phyloP scores from a whole-genome alignment of 2,797 vertebrate genomes.

The Centroberyx gerrardi region DNA sequence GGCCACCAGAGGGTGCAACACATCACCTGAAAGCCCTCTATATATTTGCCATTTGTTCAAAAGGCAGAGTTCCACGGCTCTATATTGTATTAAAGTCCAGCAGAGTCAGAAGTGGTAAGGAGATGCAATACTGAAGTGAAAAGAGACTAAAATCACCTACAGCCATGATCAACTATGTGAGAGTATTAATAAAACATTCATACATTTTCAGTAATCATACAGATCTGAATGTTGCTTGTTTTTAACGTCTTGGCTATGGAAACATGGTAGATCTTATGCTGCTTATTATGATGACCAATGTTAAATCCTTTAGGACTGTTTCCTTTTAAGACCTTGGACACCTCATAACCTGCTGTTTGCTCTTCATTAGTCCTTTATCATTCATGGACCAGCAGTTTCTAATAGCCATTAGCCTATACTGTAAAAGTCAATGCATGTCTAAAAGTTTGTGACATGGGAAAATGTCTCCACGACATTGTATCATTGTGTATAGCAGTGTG shows the following conservation, averaged over 20 bases:
- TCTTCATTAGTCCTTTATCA: no score
- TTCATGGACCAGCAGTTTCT: no score
- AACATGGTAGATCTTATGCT: background rate
- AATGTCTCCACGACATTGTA: no score
- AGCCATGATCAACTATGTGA: conserved; percentile 49
- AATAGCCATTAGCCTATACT: no score
- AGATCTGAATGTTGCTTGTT: conserved; percentile 61
- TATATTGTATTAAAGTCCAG: conserved; percentile 4
- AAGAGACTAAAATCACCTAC: conserved; percentile 38
- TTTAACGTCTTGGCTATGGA: conserved; percentile 58
- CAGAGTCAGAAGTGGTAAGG: conserved; percentile 28
- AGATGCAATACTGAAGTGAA: conserved; percentile 20
- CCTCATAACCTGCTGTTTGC: no score
- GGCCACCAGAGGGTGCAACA: background rate
- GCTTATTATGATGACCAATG: background rate
- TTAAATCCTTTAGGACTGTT: background rate
- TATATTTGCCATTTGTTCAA: conserved; percentile 60
- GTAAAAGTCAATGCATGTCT: no score
- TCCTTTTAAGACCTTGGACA: background rate
- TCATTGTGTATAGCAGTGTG: conserved; percentile 7
- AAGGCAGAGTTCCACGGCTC: conserved; percentile 39
- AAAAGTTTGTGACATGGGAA: no score
- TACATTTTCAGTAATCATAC: conserved; percentile 71
- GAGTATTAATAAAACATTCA: conserved; percentile 71
- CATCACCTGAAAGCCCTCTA: conserved; percentile 16